Conservation (phyloP, 2,888 invertebrate genomes). For the Tenthredo amoena region DNA sequence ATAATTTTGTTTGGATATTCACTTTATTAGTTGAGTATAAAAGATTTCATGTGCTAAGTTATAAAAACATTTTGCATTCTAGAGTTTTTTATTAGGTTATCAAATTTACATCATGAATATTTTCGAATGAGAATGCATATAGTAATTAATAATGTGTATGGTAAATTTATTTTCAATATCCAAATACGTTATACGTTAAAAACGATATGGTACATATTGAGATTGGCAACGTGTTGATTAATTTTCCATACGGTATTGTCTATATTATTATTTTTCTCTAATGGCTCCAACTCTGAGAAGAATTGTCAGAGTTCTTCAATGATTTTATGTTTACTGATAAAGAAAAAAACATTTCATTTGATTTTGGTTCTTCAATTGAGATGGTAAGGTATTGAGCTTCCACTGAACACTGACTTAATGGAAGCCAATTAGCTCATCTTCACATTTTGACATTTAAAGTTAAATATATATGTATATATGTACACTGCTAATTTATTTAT, state of each 20-base stretch:
- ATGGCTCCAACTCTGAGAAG: constrained; percentile 33
- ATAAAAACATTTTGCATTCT: constrained; percentile 48
- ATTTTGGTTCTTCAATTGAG: constrained; percentile 61
- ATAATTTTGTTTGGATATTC: constrained; percentile 16
- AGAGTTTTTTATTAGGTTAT: constrained; percentile 28
- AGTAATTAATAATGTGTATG: constrained; percentile 22
- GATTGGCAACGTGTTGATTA: constrained; percentile 73
- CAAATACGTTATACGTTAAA: constrained; percentile 59
- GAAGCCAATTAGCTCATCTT: constrained; percentile 44
- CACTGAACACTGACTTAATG: constrained; percentile 31
- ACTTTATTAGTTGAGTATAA: constrained; percentile 40
- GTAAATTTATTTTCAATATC: constrained; percentile 37
- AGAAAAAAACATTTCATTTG: constrained; percentile 57
- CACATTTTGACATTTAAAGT: constrained; percentile 32
- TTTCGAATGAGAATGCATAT: constrained; percentile 29
- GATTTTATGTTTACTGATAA: constrained; percentile 57
- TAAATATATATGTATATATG: constrained; percentile 61
- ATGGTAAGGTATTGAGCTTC: constrained; percentile 34
- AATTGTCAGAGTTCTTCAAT: constrained; percentile 25
- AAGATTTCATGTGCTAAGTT: constrained; percentile 46
- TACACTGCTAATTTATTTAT: constrained; percentile 53
- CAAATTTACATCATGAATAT: constrained; percentile 35
- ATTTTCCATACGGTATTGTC: constrained; percentile 68
- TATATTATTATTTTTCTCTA: constrained; percentile 60
- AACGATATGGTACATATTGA: constrained; percentile 69